Evolutionary conservation across 2,888 invertebrate species (phyloP).

Genomic region (Caenorhabditis afra): DNA sequence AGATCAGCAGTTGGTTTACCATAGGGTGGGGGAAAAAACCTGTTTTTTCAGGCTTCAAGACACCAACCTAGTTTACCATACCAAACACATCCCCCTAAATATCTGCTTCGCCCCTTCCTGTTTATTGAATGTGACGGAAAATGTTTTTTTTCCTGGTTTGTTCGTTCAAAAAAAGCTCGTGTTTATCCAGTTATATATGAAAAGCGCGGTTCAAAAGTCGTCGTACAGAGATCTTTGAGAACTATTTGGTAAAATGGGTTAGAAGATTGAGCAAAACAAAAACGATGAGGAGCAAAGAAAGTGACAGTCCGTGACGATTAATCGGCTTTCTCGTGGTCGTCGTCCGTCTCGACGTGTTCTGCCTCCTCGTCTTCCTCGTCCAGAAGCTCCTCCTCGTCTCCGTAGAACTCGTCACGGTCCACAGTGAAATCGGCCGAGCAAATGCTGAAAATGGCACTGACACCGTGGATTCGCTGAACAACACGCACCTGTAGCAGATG

Average conservation of each 20-base stretch:
- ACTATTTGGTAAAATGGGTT: not conserved
- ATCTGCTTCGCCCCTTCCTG: too few species aligned
- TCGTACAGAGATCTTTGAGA: too few species aligned
- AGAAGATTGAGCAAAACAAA: slow-evolving; percentile 2
- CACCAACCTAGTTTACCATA: too few species aligned
- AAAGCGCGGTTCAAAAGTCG: too few species aligned
- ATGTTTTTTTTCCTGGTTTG: too few species aligned
- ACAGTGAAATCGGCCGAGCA: slow-evolving; percentile 92
- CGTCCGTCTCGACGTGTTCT: slow-evolving; percentile 35
- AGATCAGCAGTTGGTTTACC: too few species aligned
- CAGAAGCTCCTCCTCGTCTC: slow-evolving; percentile 69
- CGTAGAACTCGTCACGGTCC: slow-evolving; percentile 79
- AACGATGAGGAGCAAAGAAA: slow-evolving; percentile 28
- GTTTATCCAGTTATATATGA: too few species aligned
- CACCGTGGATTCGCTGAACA: not conserved
- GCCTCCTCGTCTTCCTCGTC: slow-evolving; percentile 61
- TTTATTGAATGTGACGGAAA: too few species aligned
- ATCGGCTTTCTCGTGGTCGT: slow-evolving; percentile 60
- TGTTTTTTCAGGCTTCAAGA: too few species aligned
- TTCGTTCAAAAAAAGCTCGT: too few species aligned
- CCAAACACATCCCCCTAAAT: too few species aligned
- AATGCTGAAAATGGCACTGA: slow-evolving; percentile 81
- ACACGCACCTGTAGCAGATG: slow-evolving; percentile 87
- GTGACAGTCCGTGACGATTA: not conserved
- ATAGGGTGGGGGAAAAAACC: too few species aligned